Evolutionary conservation across 2,888 invertebrate species (phyloP), one percentile per base, ranked within the genome.

Genomic region (Drosophila vallismaia): DNA sequence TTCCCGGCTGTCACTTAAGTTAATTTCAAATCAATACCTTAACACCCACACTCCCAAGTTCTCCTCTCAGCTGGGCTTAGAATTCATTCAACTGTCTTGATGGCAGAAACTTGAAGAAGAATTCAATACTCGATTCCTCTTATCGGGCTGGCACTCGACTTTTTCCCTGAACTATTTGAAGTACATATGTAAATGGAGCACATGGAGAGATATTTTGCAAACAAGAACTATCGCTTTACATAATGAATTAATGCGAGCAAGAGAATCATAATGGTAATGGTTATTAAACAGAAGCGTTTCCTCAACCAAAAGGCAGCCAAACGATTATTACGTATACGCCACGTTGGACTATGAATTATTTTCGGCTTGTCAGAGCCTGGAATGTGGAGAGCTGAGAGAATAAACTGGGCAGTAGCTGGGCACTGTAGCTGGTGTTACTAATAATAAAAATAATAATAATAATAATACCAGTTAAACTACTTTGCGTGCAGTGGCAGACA

Each of bases 401-500:
- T 63, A 33, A 53, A 38, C 44, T 68, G 62, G 69, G 31, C 58
- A 52, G 67, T 28, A 6, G 28, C 28, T 6, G 4, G 28, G 36
- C 58, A 52, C 59, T 40, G 24, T 40, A 67, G 64, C 44, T 50
- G 33, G 62, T 44, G 42, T 44, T 58, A 50, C 63, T 62, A 52
- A 53, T 60, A 60, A 60, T 51, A 56, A 54, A 51, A 60, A 53
- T 59, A 38, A 40, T 52, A 68, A 70, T 79, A 77, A 75, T 75
- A 77, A 73, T 79, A 84, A 81, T 75, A 84, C 82, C 82, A 85
- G 85, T 82, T 84, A 75, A 71, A 82, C 85, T 73, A 81, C 81
- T 81, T 80, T 81, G 77, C 75, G 71, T 83, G 85, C 77, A 81
- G 46, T 49, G 85, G 79, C 82, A 82, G 85, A 85, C 81, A 76